A percentile compares a stretch with the other conserved stretches of the same genome.
phyloP scores from a whole-genome alignment of 37 sponge, comb jelly and placozoan genomes.

The Haliclona indistincta region DNA sequence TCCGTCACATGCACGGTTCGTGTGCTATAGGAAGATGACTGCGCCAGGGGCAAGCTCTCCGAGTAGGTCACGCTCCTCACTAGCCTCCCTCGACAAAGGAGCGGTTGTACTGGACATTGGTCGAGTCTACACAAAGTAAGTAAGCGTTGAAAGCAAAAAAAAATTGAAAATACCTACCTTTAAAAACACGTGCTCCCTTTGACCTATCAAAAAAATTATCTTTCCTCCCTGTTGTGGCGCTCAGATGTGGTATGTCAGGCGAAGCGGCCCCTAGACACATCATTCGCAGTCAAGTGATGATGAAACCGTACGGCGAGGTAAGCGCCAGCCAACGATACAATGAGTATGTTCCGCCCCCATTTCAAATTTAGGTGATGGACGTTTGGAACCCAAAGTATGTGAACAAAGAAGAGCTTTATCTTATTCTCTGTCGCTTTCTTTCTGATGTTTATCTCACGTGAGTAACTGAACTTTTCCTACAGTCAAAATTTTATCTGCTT shows the following conservation, averaged over 20 bases:
- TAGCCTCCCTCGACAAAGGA: conserved; percentile 52
- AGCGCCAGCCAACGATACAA: not conserved
- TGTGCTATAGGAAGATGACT: too few species aligned
- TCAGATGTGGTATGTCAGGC: conserved; percentile 80
- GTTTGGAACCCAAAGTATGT: conserved; percentile 65
- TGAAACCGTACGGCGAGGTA: conserved; percentile 64
- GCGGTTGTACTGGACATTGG: conserved; percentile 85
- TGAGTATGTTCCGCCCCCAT: not conserved
- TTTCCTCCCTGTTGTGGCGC: not conserved
- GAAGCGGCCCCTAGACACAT: conserved; percentile 79
- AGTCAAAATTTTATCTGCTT: too few species aligned
- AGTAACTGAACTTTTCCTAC: too few species aligned
- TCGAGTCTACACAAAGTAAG: conserved; percentile 78
- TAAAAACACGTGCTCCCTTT: not conserved
- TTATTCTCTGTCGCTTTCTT: conserved; percentile 70
- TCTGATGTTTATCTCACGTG: conserved; percentile 72
- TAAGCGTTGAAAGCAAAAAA: not conserved
- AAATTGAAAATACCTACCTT: not conserved
- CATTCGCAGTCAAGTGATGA: conserved; percentile 56
- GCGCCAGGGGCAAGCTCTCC: too few species aligned
- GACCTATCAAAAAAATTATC: not conserved
- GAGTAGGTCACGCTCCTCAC: not conserved
- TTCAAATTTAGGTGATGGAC: conserved; percentile 27
- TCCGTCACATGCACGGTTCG: too few species aligned
- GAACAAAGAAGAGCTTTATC: conserved; percentile 60